phyloP scores from a whole-genome alignment of 2,888 invertebrate genomes.

The Liodrosophila aerea region DNA sequence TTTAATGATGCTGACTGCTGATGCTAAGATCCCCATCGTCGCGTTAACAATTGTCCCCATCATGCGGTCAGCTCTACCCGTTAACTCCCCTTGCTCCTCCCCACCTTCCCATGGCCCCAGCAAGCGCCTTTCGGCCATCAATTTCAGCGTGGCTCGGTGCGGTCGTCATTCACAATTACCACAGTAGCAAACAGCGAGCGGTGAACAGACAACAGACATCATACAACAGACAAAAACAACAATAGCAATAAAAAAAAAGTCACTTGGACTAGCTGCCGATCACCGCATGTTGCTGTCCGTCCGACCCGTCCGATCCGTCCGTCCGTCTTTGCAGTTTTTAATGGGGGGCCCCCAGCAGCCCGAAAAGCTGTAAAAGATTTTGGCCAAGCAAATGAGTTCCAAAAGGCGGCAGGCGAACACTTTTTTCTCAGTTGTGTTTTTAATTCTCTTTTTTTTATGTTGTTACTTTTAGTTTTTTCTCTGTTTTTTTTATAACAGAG shows the following conservation, averaged over 20 bases:
- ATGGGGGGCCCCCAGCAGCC: slow-evolving; percentile 25
- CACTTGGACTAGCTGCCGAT: slow-evolving; percentile 56
- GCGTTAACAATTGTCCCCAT: slow-evolving; percentile 64
- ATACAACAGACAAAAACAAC: too few species aligned
- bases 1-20: slow-evolving; percentile 2
- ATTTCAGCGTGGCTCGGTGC: slow-evolving; percentile 24
- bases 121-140: slow-evolving; percentile 39
- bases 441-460: not conserved
- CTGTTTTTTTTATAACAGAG: slow-evolving; percentile 1
- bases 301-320: not conserved
- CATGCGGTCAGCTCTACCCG: slow-evolving; percentile 5
- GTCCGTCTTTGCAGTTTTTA: slow-evolving; percentile 33
- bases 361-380: slow-evolving; percentile 64
- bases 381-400: slow-evolving; percentile 57
- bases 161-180: slow-evolving; percentile 45
- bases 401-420: slow-evolving; percentile 21
- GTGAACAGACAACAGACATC: slow-evolving; percentile 1
- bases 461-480: too few species aligned
- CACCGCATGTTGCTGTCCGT: slow-evolving; percentile 58
- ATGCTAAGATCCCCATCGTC: slow-evolving; percentile 33
- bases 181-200: slow-evolving; percentile 15
- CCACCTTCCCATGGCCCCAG: not conserved
- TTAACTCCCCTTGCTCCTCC: not conserved
- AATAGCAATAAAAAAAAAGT: slow-evolving; percentile 34
- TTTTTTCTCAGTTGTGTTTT: slow-evolving; percentile 1